Conservation (phyloP, 2,113 vertebrate genomes). For the Microtus pennsylvanicus region DNA sequence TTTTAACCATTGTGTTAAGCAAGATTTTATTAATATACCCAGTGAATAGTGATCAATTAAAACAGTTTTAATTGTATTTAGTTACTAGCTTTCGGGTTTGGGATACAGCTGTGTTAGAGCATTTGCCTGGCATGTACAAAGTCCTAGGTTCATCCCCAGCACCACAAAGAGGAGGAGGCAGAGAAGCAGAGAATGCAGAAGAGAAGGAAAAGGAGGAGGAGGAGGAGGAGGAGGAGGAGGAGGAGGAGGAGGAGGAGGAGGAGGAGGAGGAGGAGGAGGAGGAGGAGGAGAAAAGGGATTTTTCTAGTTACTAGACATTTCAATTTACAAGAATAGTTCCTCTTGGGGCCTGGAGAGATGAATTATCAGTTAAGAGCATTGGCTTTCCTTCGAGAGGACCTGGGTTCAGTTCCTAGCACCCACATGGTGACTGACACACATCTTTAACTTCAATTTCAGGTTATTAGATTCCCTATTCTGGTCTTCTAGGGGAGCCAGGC, state of each 20-base stretch:
- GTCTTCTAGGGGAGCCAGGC: background rate
- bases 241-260: background rate
- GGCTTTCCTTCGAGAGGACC: background rate
- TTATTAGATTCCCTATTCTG: background rate
- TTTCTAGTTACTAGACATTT: background rate
- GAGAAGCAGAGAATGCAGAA: too few species aligned
- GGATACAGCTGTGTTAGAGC: background rate
- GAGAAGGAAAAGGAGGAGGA: too few species aligned
- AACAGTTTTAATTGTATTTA: constrained; percentile 27
- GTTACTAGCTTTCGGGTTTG: background rate
- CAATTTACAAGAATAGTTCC: background rate
- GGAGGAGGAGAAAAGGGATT: background rate
- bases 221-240: background rate
- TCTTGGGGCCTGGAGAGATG: background rate
- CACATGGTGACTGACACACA: background rate
- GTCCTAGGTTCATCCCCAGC: background rate
- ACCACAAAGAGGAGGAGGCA: background rate
- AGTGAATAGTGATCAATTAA: background rate
- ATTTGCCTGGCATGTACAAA: background rate
- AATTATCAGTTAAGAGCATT: background rate
- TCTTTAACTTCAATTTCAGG: background rate
- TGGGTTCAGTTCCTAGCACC: background rate
- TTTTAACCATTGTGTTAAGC: constrained; percentile 13
- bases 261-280: background rate
- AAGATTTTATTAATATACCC: constrained; percentile 34